Evolutionary conservation across 2,113 vertebrate genomes (phyloP).

Genomic region (Myocastor coypus): DNA sequence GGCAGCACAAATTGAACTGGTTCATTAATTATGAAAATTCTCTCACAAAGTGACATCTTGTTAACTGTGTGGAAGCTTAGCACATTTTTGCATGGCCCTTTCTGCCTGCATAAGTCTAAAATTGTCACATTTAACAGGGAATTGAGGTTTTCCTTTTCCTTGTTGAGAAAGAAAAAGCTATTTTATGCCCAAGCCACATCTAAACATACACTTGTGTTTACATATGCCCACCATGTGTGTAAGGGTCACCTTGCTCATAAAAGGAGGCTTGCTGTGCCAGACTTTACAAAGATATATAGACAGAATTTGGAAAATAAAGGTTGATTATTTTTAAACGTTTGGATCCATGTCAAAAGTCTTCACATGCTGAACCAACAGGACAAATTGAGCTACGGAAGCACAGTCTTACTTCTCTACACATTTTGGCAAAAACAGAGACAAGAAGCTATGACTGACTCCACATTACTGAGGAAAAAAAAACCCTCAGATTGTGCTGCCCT

Average conservation of each 20-base stretch:
- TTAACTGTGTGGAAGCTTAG: constrained; percentile 86
- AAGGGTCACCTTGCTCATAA: background rate
- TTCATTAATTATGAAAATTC: constrained; percentile 92
- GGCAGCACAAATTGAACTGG: constrained; percentile 88
- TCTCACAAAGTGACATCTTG: constrained; percentile 87
- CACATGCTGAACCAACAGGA: too few relatives aligned
- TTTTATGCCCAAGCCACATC: background rate
- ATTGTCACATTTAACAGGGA: constrained; percentile 38
- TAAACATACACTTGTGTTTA: background rate
- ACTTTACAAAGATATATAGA: background rate
- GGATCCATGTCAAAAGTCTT: background rate
- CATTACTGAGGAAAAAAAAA: background rate
- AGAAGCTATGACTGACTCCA: background rate
- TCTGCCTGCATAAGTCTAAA: constrained; percentile 53
- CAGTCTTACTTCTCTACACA: background rate
- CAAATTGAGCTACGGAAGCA: background rate
- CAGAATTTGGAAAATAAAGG: background rate
- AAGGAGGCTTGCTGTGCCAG: background rate
- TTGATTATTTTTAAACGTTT: background rate
- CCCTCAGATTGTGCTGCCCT: background rate
- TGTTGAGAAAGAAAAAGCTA: constrained; percentile 39
- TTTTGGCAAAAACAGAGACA: background rate
- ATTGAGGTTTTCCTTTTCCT: background rate
- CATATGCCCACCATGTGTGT: background rate
- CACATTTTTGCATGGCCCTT: constrained; percentile 75